These are phyloP conservation scores for Argynnis bischoffii DNA, from an alignment of 2,888 invertebrate genomes.

Conservation along the genomic window DNA sequence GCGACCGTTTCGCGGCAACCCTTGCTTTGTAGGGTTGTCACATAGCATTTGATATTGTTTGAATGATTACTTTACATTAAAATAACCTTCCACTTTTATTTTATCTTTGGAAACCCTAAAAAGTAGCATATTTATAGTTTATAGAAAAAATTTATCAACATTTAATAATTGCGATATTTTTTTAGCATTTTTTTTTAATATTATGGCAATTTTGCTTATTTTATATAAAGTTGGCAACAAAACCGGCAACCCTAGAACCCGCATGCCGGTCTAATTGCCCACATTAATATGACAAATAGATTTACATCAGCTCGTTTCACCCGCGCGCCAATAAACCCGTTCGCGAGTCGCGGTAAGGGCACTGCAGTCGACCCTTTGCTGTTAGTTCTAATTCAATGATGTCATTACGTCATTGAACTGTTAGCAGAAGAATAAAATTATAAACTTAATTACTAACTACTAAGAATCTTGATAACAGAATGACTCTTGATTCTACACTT, in stretches of 20 bases:
- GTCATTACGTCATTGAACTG: constrained; percentile 22
- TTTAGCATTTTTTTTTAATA: too few relatives aligned
- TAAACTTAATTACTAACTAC: constrained; percentile 1
- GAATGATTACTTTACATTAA: not conserved
- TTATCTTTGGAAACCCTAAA: not conserved
- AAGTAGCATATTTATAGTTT: too few relatives aligned
- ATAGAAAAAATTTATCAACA: too few relatives aligned
- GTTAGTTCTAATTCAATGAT: constrained; percentile 22
- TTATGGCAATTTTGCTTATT: too few relatives aligned
- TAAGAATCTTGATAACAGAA: not conserved
- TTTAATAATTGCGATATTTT: too few relatives aligned
- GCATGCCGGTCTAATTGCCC: constrained; percentile 74
- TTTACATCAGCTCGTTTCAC: constrained; percentile 64
- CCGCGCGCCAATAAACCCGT: constrained; percentile 42
- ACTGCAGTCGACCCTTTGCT: constrained; percentile 33
- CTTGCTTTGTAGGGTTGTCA: constrained; percentile 41
- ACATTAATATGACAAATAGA: constrained; percentile 79
- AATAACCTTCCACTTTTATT: not conserved
- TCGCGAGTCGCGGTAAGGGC: constrained; percentile 36
- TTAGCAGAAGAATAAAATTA: constrained; percentile 4
- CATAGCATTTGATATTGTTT: not conserved
- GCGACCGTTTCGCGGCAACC: constrained; percentile 44
- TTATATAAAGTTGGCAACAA: not conserved
- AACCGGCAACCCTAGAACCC: constrained; percentile 64
- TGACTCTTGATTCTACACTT: too few relatives aligned